Evolutionary conservation across 1,140 invertebrate species (phyloP), one percentile per base, ranked within the genome.

Genomic region (Ips typographus): DNA sequence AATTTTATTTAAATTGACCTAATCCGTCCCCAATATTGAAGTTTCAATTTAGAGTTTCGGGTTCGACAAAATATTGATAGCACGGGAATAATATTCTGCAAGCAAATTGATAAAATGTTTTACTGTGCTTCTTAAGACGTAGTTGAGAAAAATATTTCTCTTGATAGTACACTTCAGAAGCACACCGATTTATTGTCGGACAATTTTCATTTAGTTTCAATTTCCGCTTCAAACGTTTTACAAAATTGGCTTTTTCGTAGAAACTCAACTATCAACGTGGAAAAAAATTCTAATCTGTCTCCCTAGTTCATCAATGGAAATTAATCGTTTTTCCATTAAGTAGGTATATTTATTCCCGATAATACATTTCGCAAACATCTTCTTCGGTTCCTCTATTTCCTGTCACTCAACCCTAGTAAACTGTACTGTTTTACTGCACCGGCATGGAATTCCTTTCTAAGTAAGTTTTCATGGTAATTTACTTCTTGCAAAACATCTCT

Each of bases 81-180:
- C 43, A 38, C 37, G 58, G 58, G 58, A 61, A 61, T 61, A 61
- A 61, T 61, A 61, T 37, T 22, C 56, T 44, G 43, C 47, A 43
- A 61, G 22, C 58, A 61, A 61, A 61, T 61, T 61, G 58, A 61
- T 61, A 61, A 61, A 61, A 61, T 61, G 43, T 61, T 43, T 61
- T 61, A 61, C 47, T 43, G 43, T 47, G 58, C 42, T 43, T 61
- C 42, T 44, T 43, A 61, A 8, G 56, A 55, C 7, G 58, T 44
- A 61, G 41, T 61, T 47, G 40, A 43, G 58, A 43, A 61, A 61
- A 61, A 61, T 61, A 61, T 61, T 43, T 61, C 43, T 47, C 58
- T 44, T 39, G 58, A 61, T 47, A 44, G 41, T 44, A 39, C 8
- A 40, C 58, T 61, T 61, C 58, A 43, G 8, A 7, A 61, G 43